Evolutionary conservation across 2,888 invertebrate genomes (phyloP).

Genomic region (Drosophila rellima): DNA sequence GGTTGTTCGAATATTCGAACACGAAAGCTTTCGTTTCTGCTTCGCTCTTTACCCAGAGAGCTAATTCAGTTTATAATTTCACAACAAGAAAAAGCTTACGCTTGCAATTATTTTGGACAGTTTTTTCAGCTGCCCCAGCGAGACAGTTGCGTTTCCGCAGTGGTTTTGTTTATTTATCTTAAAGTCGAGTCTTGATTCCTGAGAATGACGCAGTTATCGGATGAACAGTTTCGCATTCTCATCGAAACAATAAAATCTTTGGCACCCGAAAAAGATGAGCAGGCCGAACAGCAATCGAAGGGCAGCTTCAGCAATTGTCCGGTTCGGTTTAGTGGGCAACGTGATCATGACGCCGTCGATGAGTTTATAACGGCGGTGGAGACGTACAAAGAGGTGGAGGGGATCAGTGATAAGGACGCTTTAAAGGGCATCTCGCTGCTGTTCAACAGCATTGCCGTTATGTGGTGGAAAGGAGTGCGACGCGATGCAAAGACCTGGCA

Average conservation of each 20-base stretch:
- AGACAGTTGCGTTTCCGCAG: background rate
- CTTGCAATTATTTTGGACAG: constrained; percentile 3
- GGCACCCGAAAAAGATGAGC: constrained; percentile 49
- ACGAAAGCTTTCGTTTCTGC: constrained; percentile 15
- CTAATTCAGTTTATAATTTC: constrained; percentile 31
- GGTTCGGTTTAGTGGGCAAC: constrained; percentile 80
- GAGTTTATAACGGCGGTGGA: constrained; percentile 82
- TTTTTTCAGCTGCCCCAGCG: constrained; percentile 4
- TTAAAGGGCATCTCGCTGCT: constrained; percentile 80
- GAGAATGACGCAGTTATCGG: constrained; percentile 76
- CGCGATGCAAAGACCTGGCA: constrained; percentile 81
- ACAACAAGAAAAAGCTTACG: constrained; percentile 37
- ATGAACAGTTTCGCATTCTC: constrained; percentile 79
- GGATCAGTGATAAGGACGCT: constrained; percentile 82
- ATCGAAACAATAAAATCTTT: constrained; percentile 76
- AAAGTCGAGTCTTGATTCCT: background rate
- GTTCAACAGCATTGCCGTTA: constrained; percentile 73
- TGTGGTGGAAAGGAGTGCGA: constrained; percentile 84
- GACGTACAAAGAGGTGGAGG: constrained; percentile 83
- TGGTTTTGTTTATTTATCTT: constrained; percentile 5
- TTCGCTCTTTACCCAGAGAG: constrained; percentile 17
- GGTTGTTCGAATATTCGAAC: constrained; percentile 18
- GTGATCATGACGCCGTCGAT: constrained; percentile 83
- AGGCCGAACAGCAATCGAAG: constrained; percentile 64
- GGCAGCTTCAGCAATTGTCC: constrained; percentile 82